phyloP scores from a whole-genome alignment of 2,113 vertebrate species.

The Caretta caretta region DNA sequence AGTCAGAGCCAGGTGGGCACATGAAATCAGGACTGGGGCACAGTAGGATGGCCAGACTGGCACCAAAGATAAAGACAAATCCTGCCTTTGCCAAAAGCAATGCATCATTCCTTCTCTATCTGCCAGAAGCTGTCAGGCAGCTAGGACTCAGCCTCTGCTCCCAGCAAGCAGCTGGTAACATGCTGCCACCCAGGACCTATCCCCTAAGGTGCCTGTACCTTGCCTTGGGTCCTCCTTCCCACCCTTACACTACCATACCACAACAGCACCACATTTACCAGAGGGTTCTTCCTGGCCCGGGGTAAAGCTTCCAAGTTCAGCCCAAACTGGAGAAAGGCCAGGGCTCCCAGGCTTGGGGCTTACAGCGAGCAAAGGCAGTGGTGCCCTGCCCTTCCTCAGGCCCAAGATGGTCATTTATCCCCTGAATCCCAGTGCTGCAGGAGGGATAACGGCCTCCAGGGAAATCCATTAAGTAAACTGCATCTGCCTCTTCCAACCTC shows the following conservation, averaged over 20 bases:
- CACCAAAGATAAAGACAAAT: background rate
- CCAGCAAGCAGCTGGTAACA: background rate
- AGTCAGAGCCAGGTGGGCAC: background rate
- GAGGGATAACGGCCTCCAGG: background rate
- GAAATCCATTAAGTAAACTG: background rate
- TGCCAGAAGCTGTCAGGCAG: background rate
- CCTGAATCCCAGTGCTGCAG: background rate
- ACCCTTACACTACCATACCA: background rate
- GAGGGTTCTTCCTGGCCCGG: background rate
- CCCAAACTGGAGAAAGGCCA: background rate
- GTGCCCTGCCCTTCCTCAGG: background rate
- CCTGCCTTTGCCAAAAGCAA: background rate
- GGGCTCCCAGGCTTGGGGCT: background rate
- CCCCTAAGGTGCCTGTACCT: background rate
- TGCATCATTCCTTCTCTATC: background rate
- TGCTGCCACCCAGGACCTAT: background rate
- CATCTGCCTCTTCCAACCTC: background rate
- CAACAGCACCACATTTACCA: background rate
- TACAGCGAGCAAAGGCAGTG: background rate
- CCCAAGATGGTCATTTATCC: background rate
- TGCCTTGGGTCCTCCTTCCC: background rate
- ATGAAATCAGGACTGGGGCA: background rate
- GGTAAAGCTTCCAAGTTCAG: background rate
- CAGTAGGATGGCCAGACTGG: background rate
- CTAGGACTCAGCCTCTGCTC: accelerated